Percentiles rank a stretch among this genome's conserved stretches.
These are phyloP conservation scores for Drosophila aldrichi DNA, from an alignment of 2,888 invertebrate species.

Conservation along the genomic window DNA sequence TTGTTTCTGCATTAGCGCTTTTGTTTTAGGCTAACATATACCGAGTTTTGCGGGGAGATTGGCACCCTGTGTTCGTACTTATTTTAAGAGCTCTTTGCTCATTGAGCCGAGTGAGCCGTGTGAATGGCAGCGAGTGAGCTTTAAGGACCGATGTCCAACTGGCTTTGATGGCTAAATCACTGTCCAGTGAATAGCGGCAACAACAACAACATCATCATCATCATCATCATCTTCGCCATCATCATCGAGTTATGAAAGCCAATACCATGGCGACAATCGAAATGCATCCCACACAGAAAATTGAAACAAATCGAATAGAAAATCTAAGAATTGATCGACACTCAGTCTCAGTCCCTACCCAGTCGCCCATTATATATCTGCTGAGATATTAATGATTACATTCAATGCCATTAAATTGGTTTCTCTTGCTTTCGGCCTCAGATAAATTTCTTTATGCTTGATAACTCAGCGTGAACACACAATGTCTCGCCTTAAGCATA, in stretches of 20 bases:
- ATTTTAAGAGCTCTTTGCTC: conserved; percentile 67
- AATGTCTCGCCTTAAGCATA: conserved; percentile 34
- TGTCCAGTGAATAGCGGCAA: conserved; percentile 22
- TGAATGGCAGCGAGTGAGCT: conserved; percentile 63
- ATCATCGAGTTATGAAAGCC: neutral
- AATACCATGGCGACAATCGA: conserved; percentile 15
- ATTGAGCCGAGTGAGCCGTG: conserved; percentile 54
- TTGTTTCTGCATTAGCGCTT: conserved; percentile 29
- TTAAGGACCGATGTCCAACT: conserved; percentile 44
- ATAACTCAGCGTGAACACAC: conserved; percentile 71
- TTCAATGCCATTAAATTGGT: conserved; percentile 73
- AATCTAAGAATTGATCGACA: conserved; percentile 52
- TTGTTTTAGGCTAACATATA: conserved; percentile 23
- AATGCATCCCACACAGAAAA: conserved; percentile 41
- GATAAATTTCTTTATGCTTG: conserved; percentile 62
- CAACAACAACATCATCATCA: conserved; percentile 5
- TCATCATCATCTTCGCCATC: conserved; percentile 3
- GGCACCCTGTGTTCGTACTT: conserved; percentile 32
- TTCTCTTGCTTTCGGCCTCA: conserved; percentile 52
- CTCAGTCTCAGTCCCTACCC: conserved; percentile 27
- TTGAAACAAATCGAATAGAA: conserved; percentile 23
- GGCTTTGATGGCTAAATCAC: conserved; percentile 37
- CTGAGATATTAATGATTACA: conserved; percentile 81
- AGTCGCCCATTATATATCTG: conserved; percentile 13
- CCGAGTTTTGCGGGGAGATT: neutral